These are phyloP conservation scores for Liposcelis brunnea DNA, from an alignment of 2,888 invertebrate species.

Conservation along the genomic window DNA sequence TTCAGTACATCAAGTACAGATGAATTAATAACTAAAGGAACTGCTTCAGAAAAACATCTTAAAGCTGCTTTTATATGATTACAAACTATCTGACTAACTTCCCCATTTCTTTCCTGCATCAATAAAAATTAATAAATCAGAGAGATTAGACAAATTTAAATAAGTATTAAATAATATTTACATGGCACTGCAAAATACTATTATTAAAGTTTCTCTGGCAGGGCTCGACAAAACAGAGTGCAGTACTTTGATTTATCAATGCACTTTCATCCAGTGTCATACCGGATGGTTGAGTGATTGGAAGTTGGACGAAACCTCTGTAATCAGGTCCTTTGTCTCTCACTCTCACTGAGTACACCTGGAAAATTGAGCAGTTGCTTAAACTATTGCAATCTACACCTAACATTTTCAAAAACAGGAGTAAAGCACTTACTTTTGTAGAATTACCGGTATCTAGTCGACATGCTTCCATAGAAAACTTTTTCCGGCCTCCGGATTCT, in stretches of 20 bases:
- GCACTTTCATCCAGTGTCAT: constrained; percentile 24
- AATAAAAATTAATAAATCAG: constrained; percentile 13
- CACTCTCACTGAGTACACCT: constrained; percentile 47
- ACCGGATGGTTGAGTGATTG: constrained; percentile 25
- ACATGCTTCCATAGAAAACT: constrained; percentile 42
- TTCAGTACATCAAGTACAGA: constrained; percentile 40
- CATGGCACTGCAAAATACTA: constrained; percentile 36
- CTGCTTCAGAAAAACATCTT: constrained; percentile 40
- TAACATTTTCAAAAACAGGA: too few relatives aligned
- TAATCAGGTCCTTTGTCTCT: constrained; percentile 50
- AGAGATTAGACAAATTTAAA: not conserved
- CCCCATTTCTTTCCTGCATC: constrained; percentile 21
- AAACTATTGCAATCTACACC: too few relatives aligned
- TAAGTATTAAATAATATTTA: constrained; percentile 17
- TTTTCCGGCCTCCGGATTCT: constrained; percentile 36
- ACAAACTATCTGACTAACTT: constrained; percentile 26
- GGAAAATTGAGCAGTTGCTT: constrained; percentile 17
- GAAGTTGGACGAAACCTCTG: constrained; percentile 52
- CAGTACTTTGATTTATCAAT: constrained; percentile 25
- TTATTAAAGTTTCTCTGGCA: constrained; percentile 37
- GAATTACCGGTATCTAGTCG: constrained; percentile 43
- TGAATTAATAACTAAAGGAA: constrained; percentile 39
- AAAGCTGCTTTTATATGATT: constrained; percentile 46
- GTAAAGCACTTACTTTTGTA: constrained; percentile 33
- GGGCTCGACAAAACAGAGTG: constrained; percentile 38